These are phyloP conservation scores for Hirtodrosophila histrioides DNA, from an alignment of 2,888 invertebrate species.

Conservation along the genomic window DNA sequence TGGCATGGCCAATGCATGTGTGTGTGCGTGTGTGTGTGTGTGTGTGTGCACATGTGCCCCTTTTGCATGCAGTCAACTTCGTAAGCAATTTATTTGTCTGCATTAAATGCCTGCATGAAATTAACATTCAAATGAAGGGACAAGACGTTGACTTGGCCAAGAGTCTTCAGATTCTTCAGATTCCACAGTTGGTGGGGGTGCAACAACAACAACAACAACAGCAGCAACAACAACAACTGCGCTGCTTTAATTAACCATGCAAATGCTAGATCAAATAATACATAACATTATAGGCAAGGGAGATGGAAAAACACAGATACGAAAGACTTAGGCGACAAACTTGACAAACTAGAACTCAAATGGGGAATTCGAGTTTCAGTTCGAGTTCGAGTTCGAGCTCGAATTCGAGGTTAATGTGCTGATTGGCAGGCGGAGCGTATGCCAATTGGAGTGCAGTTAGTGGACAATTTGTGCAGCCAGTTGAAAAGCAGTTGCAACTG, in stretches of 20 bases:
- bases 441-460: constrained; percentile 36
- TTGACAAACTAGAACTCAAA: constrained; percentile 16
- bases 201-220: constrained; percentile 28
- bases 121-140: constrained; percentile 43
- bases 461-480: constrained; percentile 37
- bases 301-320: constrained; percentile 1
- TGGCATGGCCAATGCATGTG: constrained; percentile 3
- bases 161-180: constrained; percentile 9
- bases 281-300: constrained; percentile 38
- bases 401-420: constrained; percentile 31
- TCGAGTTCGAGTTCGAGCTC: constrained; percentile 10
- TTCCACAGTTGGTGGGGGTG: constrained; percentile 35
- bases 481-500: constrained; percentile 15
- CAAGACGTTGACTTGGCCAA: constrained; percentile 20
- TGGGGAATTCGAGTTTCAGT: background rate
- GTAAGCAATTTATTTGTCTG: constrained; percentile 52
- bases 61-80: constrained; percentile 8
- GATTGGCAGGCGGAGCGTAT: constrained; percentile 43
- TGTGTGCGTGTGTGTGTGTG: constrained; percentile 10
- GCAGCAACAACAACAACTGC: constrained; percentile 5
- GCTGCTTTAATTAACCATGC: constrained; percentile 11
- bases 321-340: constrained; percentile 54
- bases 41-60: background rate
- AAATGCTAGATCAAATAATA: constrained; percentile 12
- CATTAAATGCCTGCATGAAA: constrained; percentile 61